A percentile compares a stretch with the other conserved stretches of the same genome.
phyloP scores from a whole-genome alignment of 2,888 invertebrate genomes.

The Rotaria magnacalcarata region DNA sequence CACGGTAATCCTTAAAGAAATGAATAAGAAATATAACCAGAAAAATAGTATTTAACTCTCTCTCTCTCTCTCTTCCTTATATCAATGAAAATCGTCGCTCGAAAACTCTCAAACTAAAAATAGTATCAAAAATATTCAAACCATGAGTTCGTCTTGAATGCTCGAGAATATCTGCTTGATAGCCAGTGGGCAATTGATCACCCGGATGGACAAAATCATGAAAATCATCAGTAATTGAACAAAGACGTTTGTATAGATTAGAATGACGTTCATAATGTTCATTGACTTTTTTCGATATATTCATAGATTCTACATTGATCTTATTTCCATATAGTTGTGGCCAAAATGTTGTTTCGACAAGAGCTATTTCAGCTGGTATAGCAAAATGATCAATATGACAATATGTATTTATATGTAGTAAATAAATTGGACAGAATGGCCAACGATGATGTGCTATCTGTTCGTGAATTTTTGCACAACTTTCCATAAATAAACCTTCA shows the following conservation, averaged over 20 bases:
- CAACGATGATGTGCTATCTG: not conserved
- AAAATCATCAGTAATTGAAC: not conserved
- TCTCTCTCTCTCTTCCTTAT: no score
- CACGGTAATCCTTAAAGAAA: not conserved
- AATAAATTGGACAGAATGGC: conserved; percentile 19
- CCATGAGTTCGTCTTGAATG: conserved; percentile 11
- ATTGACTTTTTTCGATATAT: not conserved
- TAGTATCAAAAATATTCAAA: not conserved
- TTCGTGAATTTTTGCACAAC: not conserved
- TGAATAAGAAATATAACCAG: no score
- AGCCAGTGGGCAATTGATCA: conserved; percentile 1
- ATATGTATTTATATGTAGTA: conserved; percentile 8
- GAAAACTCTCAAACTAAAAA: no score
- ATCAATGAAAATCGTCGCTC: no score
- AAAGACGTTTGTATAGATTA: not conserved
- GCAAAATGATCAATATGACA: not conserved
- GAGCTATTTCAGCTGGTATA: not conserved
- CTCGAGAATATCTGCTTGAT: conserved; percentile 9
- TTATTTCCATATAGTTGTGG: not conserved
- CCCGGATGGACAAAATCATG: conserved; percentile 16
- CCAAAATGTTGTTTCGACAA: conserved; percentile 16
- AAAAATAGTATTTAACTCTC: no score
- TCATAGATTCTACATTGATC: not conserved
- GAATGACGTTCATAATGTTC: not conserved
- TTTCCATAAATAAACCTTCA: not conserved